Percentiles rank a stretch among this genome's conserved stretches.
Evolutionary conservation across 2,888 invertebrate species (phyloP).

Genomic region (Parnassius smintheus): DNA sequence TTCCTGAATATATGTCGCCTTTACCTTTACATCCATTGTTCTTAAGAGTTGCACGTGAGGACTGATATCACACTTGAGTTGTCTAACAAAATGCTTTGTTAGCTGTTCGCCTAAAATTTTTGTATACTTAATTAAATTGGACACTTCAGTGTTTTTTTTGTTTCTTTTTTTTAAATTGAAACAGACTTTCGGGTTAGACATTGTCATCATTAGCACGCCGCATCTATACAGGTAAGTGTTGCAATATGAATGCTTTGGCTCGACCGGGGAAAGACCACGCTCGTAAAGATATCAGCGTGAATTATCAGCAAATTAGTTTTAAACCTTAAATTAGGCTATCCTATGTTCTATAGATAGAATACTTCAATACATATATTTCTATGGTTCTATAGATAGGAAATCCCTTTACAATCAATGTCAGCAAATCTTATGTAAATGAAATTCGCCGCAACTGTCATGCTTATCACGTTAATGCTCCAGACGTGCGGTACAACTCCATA

Average conservation of each 20-base stretch:
- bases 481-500: not conserved
- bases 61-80: slow-evolving; percentile 12
- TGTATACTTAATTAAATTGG: not conserved
- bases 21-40: slow-evolving; percentile 24
- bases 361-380: no score
- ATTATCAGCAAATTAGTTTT: no score
- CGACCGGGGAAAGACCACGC: no score
- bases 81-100: slow-evolving; percentile 2
- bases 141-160: no score
- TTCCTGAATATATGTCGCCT: slow-evolving; percentile 36
- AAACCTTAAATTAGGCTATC: no score
- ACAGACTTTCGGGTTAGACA: no score
- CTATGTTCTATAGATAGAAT: no score
- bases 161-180: no score
- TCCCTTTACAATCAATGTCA: not conserved
- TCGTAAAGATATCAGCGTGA: no score
- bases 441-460: slow-evolving; percentile 1
- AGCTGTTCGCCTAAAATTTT: not conserved
- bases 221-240: no score
- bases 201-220: no score
- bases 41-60: slow-evolving; percentile 14
- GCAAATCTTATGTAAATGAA: not conserved
- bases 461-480: slow-evolving; percentile 8
- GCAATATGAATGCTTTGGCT: no score
- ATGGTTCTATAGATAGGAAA: not conserved